Conservation (phyloP, 2,797 vertebrate genomes). For the Sebastes variabilis region DNA sequence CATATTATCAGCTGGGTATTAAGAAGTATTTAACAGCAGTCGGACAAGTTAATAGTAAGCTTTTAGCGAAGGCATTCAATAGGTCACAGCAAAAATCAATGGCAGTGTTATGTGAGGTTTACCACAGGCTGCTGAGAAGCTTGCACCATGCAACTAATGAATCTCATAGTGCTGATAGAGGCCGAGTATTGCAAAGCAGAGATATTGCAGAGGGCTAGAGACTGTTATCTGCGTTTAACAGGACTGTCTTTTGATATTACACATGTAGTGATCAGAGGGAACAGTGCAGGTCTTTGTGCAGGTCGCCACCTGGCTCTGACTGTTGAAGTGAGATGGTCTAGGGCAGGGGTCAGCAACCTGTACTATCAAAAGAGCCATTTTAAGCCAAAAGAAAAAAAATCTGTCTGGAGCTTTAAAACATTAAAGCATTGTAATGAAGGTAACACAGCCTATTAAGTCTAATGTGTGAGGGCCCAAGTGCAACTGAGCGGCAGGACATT, state of each 20-base stretch:
- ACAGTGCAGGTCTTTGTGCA: constrained; percentile 24
- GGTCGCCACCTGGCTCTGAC: constrained; percentile 24
- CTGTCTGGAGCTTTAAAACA: too few species aligned
- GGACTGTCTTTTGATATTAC: background rate
- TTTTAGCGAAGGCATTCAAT: constrained; percentile 60
- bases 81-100: constrained; percentile 74
- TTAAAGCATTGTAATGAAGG: too few species aligned
- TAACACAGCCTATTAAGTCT: too few species aligned
- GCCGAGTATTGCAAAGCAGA: constrained; percentile 15
- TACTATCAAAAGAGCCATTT: too few species aligned
- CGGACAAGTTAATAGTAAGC: constrained; percentile 56
- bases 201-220: background rate
- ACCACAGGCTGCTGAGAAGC: constrained; percentile 52
- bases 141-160: constrained; percentile 73
- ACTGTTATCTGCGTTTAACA: background rate
- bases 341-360: too few species aligned
- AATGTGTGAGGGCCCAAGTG: too few species aligned
- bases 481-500: too few species aligned
- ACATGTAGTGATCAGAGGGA: constrained; percentile 4
- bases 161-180: constrained; percentile 61
- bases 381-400: too few species aligned
- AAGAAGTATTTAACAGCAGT: constrained; percentile 63
- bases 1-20: constrained; percentile 23
- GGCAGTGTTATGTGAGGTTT: constrained; percentile 57
- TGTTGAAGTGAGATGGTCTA: background rate